Evolutionary conservation across 1,140 invertebrate species (phyloP), one percentile per base, ranked within the genome.

Genomic region (Drosophila santomea): DNA sequence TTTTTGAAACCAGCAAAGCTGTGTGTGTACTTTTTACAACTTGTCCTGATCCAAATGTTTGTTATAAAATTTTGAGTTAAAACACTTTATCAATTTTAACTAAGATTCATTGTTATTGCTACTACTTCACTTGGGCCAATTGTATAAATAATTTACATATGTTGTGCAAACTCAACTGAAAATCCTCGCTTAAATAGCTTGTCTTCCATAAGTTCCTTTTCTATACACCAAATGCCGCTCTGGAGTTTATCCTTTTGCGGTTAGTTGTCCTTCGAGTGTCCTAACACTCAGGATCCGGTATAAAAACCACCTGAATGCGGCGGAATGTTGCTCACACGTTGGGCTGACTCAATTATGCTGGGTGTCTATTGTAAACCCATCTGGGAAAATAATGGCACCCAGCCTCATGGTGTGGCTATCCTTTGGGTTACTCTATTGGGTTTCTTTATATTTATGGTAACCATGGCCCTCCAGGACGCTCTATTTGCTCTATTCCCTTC

Each of bases 391-490:
- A 69, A 67, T 67, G 25, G 38, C 28, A 45, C 38, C 48, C 35
- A 15, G 25, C 2, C 28, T 38, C 35, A 32, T 43, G 17, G 39
- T 75, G 77, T 32, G 72, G 71, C 43, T 68, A 35, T 58, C n/a
- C 38, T 56, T 51, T 59, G 20, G n/a, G 25, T 14, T 66, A n/a
- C 58, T 48, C 50, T 41, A 43, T 35, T 25, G 43, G 68, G 43
- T 39, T 62, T 52, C 51, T 64, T 69, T 78, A 83, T 83, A 82
- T 83, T 82, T 78, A 82, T 69, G 79, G 44, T 38, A 32, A 32
- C 17, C 43, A 25, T 15, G 28, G n/a, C 1, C 43, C 67, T 17
- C 12, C 35, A 4, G 48, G 67, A 41, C 25, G 17, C 58, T 69
- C 23, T 44, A 51, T 47, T 66, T 68, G 64, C 43, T 52, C 55